Base-by-base conservation (phyloP, 30 jellyfish, hydroid and myxozoan species). In the Hydractinia symbiolongicarpus region DNA sequence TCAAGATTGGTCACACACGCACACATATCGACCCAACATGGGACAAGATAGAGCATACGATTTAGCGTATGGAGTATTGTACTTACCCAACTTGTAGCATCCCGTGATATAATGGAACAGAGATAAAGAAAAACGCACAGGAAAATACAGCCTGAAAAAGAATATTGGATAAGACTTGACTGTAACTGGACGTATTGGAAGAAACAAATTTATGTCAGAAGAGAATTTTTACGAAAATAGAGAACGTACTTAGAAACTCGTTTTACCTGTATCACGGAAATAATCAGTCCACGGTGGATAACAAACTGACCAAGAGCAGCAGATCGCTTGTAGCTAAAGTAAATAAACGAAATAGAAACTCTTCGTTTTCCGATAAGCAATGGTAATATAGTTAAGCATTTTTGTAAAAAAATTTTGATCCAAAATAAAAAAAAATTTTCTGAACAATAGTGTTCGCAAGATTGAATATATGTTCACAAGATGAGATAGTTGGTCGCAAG, bases 251-350 rank as follows among this genome's bases (percentile, higher is more conserved):
- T 66, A 60, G 70, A 14, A 60, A 1, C n/a, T 13, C n/a, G 19
- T 5, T 52, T 8, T 67, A 91, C 98, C 96, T 91, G 98, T 90
- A 91, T 91, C 0, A 91, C 98, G 4, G 98, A 86, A 5, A 91
- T 91, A 86, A 91, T 91, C 66, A 91, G 75, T 5, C 98, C 98
- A 62, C 98, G 73, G 86, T 91, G 98, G 52, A 91, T 86, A 54
- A 91, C 95, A 67, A 91, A 91, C 83, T 91, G 98, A 53, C 98
- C 94, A 76, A 91, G 98, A 5, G 98, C 84, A 16, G 98, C 98
- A 8, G 98, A 91, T 54, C 98, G 71, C 72, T 91, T 91, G 84
- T 91, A 91, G 66, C 98, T 91, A 71, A 21, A 56, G 13, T 73
- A 11, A 54, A 66, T 40, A 82, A 56, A 50, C 30, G 53, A 5